Evolutionary conservation across 2,113 vertebrate genomes (phyloP).

Genomic region (Leptocoma aspasia): DNA sequence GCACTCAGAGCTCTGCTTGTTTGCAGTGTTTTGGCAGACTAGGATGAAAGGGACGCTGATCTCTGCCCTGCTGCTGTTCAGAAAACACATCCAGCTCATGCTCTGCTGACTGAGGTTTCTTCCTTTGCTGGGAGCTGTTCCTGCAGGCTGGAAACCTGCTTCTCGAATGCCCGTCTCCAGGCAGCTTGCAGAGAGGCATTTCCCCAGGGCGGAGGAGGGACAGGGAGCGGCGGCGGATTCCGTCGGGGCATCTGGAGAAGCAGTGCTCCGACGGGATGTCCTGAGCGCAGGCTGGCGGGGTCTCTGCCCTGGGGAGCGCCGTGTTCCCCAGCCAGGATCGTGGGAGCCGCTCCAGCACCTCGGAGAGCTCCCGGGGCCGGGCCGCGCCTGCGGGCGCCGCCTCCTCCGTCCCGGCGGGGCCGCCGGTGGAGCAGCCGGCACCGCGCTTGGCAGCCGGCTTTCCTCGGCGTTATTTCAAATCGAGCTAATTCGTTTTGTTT

Average conservation of each 20-base stretch:
- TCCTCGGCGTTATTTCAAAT: background rate
- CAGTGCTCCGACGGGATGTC: rapidly evolving
- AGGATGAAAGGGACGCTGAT: background rate
- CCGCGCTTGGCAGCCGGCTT: background rate
- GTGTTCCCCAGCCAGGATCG: rapidly evolving
- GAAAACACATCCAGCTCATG: rapidly evolving
- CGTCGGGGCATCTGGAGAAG: rapidly evolving
- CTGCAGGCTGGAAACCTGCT: background rate
- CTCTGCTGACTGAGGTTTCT: background rate
- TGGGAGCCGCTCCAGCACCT: background rate
- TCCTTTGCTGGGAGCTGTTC: background rate
- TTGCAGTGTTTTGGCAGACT: background rate
- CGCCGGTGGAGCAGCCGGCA: rapidly evolving
- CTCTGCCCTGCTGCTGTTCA: background rate
- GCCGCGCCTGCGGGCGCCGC: background rate
- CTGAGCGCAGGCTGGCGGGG: rapidly evolving
- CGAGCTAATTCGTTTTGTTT: rapidly evolving
- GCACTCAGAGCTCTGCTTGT: background rate
- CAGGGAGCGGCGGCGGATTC: background rate
- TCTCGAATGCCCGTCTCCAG: background rate
- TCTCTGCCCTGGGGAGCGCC: background rate
- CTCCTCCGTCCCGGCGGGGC: background rate
- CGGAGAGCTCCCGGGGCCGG: constrained; percentile 21
- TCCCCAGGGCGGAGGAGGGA: background rate
- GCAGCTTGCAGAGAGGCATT: too few relatives aligned